phyloP scores from a whole-genome alignment of 2,888 invertebrate genomes.

The Chirona hameri region DNA sequence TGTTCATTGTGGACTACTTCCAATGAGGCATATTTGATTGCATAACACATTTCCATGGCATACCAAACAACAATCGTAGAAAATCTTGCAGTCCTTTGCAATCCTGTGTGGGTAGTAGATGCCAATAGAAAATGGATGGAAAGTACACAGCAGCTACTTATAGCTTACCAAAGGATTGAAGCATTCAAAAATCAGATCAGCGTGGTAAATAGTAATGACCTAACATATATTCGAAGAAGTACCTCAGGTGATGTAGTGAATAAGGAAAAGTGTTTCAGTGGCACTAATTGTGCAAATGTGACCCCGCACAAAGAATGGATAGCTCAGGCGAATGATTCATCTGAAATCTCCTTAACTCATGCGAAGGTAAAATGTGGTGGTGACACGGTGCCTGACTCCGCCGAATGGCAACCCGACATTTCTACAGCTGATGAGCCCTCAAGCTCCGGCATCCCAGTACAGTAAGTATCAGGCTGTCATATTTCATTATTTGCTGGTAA shows the following conservation, averaged over 20 bases:
- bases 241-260: background rate
- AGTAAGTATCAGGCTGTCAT: no score
- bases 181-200: background rate
- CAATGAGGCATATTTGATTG: no score
- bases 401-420: no score
- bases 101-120: constrained; percentile 9
- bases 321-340: background rate
- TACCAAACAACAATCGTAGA: background rate
- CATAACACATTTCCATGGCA: background rate
- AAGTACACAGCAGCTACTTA: background rate
- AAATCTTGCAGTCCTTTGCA: constrained; percentile 12
- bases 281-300: background rate
- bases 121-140: constrained; percentile 1
- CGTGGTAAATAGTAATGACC: background rate
- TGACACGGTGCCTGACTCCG: no score
- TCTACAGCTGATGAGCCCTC: no score
- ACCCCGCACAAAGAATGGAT: background rate
- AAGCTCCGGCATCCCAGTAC: no score
- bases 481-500: no score
- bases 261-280: background rate
- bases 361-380: background rate
- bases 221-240: background rate
- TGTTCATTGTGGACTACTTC: no score
- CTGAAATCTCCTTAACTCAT: background rate
- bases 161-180: background rate